Percentiles rank a stretch among this genome's conserved stretches.
phyloP scores from a whole-genome alignment of 35 echinoderm and acorn worm genomes.

The Eucidaris tribuloides region DNA sequence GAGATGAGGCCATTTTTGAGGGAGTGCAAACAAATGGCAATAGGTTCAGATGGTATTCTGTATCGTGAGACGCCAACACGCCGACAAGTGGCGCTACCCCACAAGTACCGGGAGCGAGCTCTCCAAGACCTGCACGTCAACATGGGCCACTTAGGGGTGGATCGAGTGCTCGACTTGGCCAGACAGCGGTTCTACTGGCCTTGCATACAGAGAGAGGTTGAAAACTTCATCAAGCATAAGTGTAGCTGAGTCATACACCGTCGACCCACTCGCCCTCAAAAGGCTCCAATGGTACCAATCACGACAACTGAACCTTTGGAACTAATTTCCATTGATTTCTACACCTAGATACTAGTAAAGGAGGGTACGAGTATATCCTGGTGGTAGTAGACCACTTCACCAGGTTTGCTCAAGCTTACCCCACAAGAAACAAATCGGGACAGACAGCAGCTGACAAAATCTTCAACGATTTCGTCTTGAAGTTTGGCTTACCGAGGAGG shows the following conservation, averaged over 20 bases:
- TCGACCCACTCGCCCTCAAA: background rate
- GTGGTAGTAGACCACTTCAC: slow-evolving; percentile 62
- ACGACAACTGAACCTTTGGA: slow-evolving; percentile 54
- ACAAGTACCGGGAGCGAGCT: background rate
- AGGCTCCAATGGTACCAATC: slow-evolving; percentile 47
- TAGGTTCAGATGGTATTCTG: slow-evolving; percentile 31
- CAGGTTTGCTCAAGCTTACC: slow-evolving; percentile 54
- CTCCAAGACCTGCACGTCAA: slow-evolving; percentile 43
- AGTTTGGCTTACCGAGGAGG: slow-evolving; percentile 38
- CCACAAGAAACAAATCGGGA: slow-evolving; percentile 56
- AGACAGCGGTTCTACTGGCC: slow-evolving; percentile 62
- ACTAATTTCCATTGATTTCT: slow-evolving; percentile 68
- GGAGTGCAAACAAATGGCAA: slow-evolving; percentile 35
- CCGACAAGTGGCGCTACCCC: slow-evolving; percentile 35
- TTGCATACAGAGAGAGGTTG: slow-evolving; percentile 19
- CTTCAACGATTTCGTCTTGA: slow-evolving; percentile 41
- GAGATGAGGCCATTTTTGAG: background rate
- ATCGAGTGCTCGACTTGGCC: slow-evolving; percentile 4
- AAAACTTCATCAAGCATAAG: slow-evolving; percentile 24
- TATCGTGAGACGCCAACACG: background rate
- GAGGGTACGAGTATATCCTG: slow-evolving; percentile 48
- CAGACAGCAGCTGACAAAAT: slow-evolving; percentile 59
- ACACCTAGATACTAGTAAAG: slow-evolving; percentile 21
- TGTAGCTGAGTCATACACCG: slow-evolving; percentile 32
- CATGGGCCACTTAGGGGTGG: slow-evolving; percentile 58